Percentiles rank a stretch among this genome's conserved stretches.
phyloP scores from a whole-genome alignment of 2,888 invertebrate genomes.

The Microctonus aethiopoides region DNA sequence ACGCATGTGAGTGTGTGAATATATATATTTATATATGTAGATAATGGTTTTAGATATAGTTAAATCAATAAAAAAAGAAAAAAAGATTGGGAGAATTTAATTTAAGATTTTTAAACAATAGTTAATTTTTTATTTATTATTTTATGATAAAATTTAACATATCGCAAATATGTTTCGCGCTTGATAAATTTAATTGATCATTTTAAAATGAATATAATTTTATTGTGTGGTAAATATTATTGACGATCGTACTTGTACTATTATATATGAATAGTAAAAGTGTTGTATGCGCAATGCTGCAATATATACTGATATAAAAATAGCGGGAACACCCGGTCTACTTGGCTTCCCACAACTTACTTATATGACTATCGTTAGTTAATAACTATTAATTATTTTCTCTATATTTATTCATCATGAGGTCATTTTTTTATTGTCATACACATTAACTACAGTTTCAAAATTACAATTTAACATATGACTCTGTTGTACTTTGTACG shows the following conservation, averaged over 20 bases:
- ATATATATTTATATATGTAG: not conserved
- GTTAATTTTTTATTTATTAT: too few relatives aligned
- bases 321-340: constrained; percentile 27
- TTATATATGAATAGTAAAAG: not conserved
- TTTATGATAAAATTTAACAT: too few relatives aligned
- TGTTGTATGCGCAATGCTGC: constrained; percentile 15
- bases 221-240: not conserved
- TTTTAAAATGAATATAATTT: not conserved
- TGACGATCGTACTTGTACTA: too few relatives aligned
- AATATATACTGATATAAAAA: constrained; percentile 24
- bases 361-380: not conserved
- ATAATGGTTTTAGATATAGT: not conserved
- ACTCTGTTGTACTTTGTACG: too few relatives aligned
- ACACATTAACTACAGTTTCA: too few relatives aligned
- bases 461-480: too few relatives aligned
- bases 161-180: too few relatives aligned
- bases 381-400: constrained; percentile 4
- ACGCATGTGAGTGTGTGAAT: not conserved
- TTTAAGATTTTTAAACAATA: too few relatives aligned
- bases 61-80: not conserved
- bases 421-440: too few relatives aligned
- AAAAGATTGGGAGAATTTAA: not conserved
- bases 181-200: too few relatives aligned
- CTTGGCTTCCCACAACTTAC: constrained; percentile 13
- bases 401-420: not conserved